Conservation (phyloP, 2,113 vertebrate genomes). For the Bubalus kerabau region DNA sequence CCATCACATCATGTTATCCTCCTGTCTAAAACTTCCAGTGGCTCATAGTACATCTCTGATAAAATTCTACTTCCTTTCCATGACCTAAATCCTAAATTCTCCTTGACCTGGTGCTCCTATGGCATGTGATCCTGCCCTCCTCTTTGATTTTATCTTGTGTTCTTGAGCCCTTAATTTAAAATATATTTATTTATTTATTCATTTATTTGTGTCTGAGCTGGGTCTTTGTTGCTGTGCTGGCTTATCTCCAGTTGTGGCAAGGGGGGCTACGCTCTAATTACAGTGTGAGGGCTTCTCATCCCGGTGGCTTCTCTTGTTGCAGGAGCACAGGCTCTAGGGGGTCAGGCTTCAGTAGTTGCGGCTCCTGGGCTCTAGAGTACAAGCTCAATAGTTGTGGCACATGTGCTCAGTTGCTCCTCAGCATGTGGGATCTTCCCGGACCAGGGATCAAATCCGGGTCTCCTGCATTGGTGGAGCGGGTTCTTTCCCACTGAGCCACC, state of each 20-base stretch:
- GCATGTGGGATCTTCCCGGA: not conserved
- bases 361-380: not conserved
- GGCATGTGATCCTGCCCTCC: not conserved
- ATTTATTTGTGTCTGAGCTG: not conserved
- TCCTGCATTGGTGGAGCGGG: not conserved
- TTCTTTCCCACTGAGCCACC: not conserved
- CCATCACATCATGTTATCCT: not conserved
- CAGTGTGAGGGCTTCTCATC: not conserved
- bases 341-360: not conserved
- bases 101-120: not conserved
- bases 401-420: not conserved
- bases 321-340: not conserved
- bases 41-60: not conserved
- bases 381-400: not conserved
- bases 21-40: not conserved
- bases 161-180: not conserved
- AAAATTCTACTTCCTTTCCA: not conserved
- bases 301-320: not conserved
- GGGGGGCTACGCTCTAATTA: not conserved
- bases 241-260: not conserved
- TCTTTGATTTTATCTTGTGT: not conserved
- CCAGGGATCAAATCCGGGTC: not conserved
- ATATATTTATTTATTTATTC: not conserved
- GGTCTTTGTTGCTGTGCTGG: not conserved
- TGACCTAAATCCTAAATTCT: not conserved